phyloP scores from a whole-genome alignment of 2,113 vertebrate species.

The Silurus asotus region DNA sequence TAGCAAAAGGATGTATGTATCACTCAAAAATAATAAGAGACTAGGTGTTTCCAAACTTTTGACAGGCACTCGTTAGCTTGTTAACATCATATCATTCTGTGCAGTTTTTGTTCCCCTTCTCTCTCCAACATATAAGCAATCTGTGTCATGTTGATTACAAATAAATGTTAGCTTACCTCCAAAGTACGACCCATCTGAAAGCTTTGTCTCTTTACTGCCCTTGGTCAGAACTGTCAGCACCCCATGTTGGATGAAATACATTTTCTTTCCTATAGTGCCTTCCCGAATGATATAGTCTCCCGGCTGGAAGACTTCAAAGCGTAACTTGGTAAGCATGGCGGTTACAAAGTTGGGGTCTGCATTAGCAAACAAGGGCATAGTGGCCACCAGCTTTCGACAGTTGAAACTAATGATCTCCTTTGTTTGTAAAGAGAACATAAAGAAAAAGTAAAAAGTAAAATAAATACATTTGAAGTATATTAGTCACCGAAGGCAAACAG shows the following conservation, averaged over 20 bases:
- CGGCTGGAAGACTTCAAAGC: constrained; percentile 95
- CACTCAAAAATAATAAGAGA: too few relatives aligned
- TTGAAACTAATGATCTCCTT: constrained; percentile 99
- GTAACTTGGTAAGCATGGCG: constrained; percentile 94
- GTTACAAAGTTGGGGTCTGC: constrained; percentile 98
- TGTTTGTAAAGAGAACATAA: constrained; percentile 14
- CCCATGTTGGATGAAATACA: constrained; percentile 98
- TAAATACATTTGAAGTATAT: background rate
- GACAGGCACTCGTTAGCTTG: background rate
- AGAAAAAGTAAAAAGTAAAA: background rate
- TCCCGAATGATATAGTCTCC: constrained; percentile 93
- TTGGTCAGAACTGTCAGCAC: constrained; percentile 94
- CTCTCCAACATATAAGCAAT: background rate
- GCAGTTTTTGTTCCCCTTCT: background rate
- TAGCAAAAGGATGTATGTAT: too few relatives aligned
- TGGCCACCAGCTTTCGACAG: constrained; percentile 94
- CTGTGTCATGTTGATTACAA: background rate
- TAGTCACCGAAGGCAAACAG: background rate
- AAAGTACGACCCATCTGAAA: constrained; percentile 95
- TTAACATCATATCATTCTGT: background rate
- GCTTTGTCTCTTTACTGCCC: constrained; percentile 93
- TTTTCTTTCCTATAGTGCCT: constrained; percentile 95
- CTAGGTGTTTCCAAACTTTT: too few relatives aligned
- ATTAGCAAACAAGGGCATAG: constrained; percentile 96
- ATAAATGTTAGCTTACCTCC: constrained; percentile 78